Evolutionary conservation across 2,113 vertebrate genomes (phyloP), one percentile per base, ranked within the genome.

Genomic region (Galbula dea): DNA sequence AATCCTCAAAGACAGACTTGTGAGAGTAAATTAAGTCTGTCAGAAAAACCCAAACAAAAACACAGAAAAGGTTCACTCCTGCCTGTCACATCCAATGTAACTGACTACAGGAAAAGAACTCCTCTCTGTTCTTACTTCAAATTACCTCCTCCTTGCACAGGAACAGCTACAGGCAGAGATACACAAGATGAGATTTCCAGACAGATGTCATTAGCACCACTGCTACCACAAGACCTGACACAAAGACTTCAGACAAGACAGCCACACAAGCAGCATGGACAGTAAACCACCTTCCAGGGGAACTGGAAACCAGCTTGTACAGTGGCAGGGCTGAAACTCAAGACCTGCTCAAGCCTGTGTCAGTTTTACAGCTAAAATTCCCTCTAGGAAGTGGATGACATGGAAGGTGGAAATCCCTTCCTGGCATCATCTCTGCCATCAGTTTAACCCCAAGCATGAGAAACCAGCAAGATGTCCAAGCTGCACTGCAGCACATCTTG

Each of bases 341-440:
- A 55, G 54, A 55, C 32, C 17, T n/a, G 30, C 30, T 55, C 54
- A 32, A 55, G 30, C 30, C 54, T 20, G 54, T 32, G 54, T 55
- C 54, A 51, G 10, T 26, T 10, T 51, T 43, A 16, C 2, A n/a
- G 61, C 11, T 23, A 18, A 29, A 62, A 12, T 19, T 52, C 45
- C 24, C 41, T 32, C 6, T 0, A n/a, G 27, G n/a, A 48, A 68
- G 21, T 1, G 6, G 63, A 24, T 19, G 6, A 46, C 3, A 3
- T 7, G 4, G 3, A 16, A 9, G 19, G 34, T 29, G 15, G 26
- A 61, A 36, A 45, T 11, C 39, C 3, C 17, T 73, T 39, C 45
- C 24, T 6, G 2, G 48, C 7, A 3, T n/a, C 61, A n/a, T 8
- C 41, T 54, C 46, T 6, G 22, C 37, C 26, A 21, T 11, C 8